A percentile compares a stretch with the other conserved stretches of the same genome.
Conservation (phyloP, 2,797 vertebrate species). For the Masticophis lateralis region DNA sequence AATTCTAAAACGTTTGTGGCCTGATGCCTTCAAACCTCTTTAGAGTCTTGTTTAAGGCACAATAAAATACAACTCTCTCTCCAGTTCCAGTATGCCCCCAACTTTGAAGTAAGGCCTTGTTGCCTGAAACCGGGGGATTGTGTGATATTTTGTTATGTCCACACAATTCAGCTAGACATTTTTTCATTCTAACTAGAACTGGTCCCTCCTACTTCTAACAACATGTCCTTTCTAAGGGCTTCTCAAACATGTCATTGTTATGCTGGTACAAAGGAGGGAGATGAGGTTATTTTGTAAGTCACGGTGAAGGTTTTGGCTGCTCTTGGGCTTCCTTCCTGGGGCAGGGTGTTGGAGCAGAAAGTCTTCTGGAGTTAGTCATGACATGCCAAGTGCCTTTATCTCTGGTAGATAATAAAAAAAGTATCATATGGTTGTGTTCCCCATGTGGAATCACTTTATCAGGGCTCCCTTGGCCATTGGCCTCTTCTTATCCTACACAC, state of each 20-base stretch:
- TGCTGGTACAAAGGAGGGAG: not conserved
- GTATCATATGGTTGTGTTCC: not conserved
- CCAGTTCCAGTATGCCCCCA: not conserved
- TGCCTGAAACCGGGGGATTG: not conserved
- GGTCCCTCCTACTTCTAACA: not conserved
- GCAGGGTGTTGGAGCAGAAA: not conserved
- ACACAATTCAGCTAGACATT: not conserved
- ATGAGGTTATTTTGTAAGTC: not conserved
- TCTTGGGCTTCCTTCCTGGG: not conserved
- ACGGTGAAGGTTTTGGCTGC: not conserved
- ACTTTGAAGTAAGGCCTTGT: not conserved
- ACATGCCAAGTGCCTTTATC: not conserved
- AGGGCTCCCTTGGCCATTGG: not conserved
- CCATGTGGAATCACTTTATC: not conserved
- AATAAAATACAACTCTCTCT: not conserved
- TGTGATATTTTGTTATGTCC: not conserved
- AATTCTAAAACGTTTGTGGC: not conserved
- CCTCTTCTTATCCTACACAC: not conserved
- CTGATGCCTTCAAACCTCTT: not conserved
- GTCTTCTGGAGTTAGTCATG: not conserved
- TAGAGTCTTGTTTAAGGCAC: not conserved
- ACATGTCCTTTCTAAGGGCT: not conserved
- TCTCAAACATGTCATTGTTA: not conserved
- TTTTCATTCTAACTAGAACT: not conserved
- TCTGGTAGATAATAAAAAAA: not conserved